Conservation (phyloP, 2,888 invertebrate genomes). For the Lycaena phlaeas region DNA sequence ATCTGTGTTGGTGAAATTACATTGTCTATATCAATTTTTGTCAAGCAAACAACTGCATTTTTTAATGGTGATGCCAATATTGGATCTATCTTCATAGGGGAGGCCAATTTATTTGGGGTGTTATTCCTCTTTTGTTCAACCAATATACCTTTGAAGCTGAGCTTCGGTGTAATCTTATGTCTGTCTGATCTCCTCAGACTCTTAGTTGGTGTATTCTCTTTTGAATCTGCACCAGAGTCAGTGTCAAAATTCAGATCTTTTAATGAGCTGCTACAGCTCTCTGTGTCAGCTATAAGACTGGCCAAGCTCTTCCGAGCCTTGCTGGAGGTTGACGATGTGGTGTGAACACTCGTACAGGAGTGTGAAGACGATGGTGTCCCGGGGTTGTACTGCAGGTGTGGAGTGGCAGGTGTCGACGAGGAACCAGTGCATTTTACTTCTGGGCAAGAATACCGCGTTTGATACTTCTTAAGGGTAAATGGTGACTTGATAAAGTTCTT, state of each 20-base stretch:
- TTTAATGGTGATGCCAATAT: constrained; percentile 33
- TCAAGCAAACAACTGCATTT: constrained; percentile 41
- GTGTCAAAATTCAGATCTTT: constrained; percentile 65
- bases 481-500: constrained; percentile 65
- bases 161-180: constrained; percentile 45
- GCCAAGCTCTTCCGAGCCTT: constrained; percentile 57
- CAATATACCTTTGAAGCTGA: constrained; percentile 54
- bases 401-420: constrained; percentile 52
- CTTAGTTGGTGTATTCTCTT: constrained; percentile 62
- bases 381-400: constrained; percentile 52
- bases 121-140: constrained; percentile 50
- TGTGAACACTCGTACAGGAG: constrained; percentile 53
- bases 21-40: constrained; percentile 48
- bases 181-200: constrained; percentile 36
- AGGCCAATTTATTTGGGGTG: not conserved
- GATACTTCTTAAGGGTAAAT: constrained; percentile 60
- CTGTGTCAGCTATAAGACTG: constrained; percentile 60
- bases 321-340: constrained; percentile 58
- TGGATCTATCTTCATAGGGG: not conserved
- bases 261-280: constrained; percentile 65
- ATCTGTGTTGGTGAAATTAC: constrained; percentile 52
- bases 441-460: constrained; percentile 42
- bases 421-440: constrained; percentile 45
- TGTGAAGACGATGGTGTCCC: constrained; percentile 58
- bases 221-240: constrained; percentile 57